Conservation (phyloP, 2,797 vertebrate genomes). For the Crocodylus rhombifer region DNA sequence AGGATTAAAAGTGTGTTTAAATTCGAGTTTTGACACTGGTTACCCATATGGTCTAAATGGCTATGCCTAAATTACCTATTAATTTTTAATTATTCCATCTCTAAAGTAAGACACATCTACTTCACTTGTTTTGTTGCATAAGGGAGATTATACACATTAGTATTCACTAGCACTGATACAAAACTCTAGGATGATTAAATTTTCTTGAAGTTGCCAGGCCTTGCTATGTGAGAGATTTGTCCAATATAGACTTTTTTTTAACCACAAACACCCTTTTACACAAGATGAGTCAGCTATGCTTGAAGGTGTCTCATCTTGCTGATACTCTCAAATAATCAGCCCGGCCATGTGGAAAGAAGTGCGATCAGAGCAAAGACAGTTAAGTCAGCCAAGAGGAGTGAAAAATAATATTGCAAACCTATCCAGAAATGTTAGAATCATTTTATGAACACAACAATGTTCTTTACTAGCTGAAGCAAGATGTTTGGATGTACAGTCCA, state of each 20-base stretch:
- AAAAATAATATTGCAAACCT: background rate
- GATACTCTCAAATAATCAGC: background rate
- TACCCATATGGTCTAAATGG: background rate
- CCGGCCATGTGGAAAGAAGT: background rate
- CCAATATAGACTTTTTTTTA: background rate
- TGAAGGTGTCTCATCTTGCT: background rate
- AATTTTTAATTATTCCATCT: background rate
- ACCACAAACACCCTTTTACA: background rate
- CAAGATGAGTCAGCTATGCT: background rate
- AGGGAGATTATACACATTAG: background rate
- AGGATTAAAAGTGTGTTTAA: background rate
- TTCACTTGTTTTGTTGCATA: background rate
- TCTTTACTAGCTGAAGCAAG: background rate
- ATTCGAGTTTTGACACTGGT: background rate
- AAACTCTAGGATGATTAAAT: constrained; percentile 16
- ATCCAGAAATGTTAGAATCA: background rate
- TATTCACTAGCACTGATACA: constrained; percentile 18
- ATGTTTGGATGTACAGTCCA: background rate
- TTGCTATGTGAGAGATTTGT: background rate
- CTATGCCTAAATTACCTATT: background rate
- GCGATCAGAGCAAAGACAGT: background rate
- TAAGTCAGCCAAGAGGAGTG: background rate
- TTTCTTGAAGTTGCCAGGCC: too few relatives aligned
- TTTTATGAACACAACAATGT: background rate
- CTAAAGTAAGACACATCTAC: background rate